Evolutionary conservation across 2,113 vertebrate species (phyloP), one percentile per base, ranked within the genome.

Genomic region (Pelecanoides urinatrix): DNA sequence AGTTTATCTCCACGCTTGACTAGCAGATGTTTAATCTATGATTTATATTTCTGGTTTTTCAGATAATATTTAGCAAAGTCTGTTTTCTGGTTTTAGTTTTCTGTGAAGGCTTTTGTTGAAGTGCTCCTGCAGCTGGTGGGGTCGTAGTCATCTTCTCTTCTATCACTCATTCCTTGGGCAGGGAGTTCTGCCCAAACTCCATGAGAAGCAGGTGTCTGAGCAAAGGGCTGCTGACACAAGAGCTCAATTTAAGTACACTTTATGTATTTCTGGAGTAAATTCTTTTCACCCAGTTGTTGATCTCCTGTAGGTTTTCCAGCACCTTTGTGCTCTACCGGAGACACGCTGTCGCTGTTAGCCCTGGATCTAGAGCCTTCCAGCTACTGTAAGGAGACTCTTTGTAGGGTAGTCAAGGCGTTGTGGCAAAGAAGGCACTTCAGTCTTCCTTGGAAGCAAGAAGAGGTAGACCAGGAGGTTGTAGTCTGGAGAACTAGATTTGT

Each of bases 291-390:
- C 9, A 10, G 10, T 2, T 16, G 7, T 10, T 27, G 30, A 1
- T 45, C 13, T 32, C 38, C 40, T 4, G 2, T 17, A 40, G 56
- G 3, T 38, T 75, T 61, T 52, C 36, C 65, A 38, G 1, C 38
- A 3, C 29, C 42, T 40, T 7, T 6, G 19, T 11, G 8, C 44
- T 44, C 53, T 68, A 6, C 27, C 0, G 3, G 42, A 36, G 45
- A 18, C 5, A 3, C 0, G 1, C 38, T 15, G 52, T 36, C 1
- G 0, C 10, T 13, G 20, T 16, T 40, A 0, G 59, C 55, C 1
- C 68, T 21, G 83, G 20, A 2, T 40, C 40, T 12, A 16, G 25
- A 26, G 11, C 3, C 50, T 36, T 16, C 17, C 61, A 34, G 17
- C 52, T 56, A 1, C 45, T 34, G 5, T 20, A 6, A 32, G 30